These are phyloP conservation scores for Cantharis flavilabris DNA, from an alignment of 2,888 invertebrate genomes.

Conservation along the genomic window DNA sequence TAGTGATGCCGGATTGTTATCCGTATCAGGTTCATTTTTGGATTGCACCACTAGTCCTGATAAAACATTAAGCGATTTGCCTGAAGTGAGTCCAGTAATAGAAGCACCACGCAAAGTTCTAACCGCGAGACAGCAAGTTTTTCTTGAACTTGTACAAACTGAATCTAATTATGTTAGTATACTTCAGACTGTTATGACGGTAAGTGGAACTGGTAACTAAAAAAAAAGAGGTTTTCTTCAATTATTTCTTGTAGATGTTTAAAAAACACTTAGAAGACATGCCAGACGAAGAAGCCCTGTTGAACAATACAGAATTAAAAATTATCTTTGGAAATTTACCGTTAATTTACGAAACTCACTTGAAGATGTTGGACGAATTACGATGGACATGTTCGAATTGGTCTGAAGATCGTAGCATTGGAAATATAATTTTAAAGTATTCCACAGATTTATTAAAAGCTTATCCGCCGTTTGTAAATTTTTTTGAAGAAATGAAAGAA, in stretches of 20 bases:
- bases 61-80: slow-evolving; percentile 46
- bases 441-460: slow-evolving; percentile 88
- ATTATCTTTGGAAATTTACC: slow-evolving; percentile 95
- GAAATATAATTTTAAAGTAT: slow-evolving; percentile 85
- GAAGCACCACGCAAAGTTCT: slow-evolving; percentile 71
- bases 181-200: slow-evolving; percentile 89
- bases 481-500: slow-evolving; percentile 96
- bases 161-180: slow-evolving; percentile 98
- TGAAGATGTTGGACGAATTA: slow-evolving; percentile 73
- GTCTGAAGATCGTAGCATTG: slow-evolving; percentile 77
- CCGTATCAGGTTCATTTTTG: slow-evolving; percentile 85
- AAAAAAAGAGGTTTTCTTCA: background rate
- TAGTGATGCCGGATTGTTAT: slow-evolving; percentile 82
- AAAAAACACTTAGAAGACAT: slow-evolving; percentile 90
- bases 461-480: slow-evolving; percentile 98
- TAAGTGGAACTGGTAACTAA: slow-evolving; percentile 53
- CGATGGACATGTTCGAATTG: slow-evolving; percentile 74
- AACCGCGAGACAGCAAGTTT: slow-evolving; percentile 80
- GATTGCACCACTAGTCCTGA: slow-evolving; percentile 87
- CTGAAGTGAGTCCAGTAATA: slow-evolving; percentile 45
- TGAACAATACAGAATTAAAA: slow-evolving; percentile 90
- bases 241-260: slow-evolving; percentile 70
- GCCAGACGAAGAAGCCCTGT: slow-evolving; percentile 77
- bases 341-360: slow-evolving; percentile 92
- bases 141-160: slow-evolving; percentile 92